Base-by-base conservation (phyloP, 2,797 vertebrate genomes). In the Sternarchorhynchus goeldii region DNA sequence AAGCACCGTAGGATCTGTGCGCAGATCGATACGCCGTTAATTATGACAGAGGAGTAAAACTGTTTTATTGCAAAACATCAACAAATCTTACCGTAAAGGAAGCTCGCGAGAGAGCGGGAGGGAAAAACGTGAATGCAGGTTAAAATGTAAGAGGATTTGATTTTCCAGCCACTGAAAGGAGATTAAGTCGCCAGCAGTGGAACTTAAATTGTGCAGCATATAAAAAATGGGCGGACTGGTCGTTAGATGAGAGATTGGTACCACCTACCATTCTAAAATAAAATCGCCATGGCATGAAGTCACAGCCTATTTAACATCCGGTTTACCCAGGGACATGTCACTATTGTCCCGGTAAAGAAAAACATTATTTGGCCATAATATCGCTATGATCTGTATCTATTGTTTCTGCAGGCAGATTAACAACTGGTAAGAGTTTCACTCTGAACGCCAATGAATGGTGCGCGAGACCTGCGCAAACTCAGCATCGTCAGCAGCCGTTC, bases 181-280 rank as follows among this genome's bases (percentile, higher is more conserved):
- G 94, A 96, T 96, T 94, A 95, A 91, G 90, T 88, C 89, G 92
- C 94, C 91, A 94, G 94, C 91, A 88, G 91, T 91, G 93, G 91
- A 95, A 96, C 94, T 96, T 95, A 93, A 95, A 96, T 93, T 93
- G 94, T 93, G 94, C 94, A 96, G 95, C 95, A 94, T 94, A 90
- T 94, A 93, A 94, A 91, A 92, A 93, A 95, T 92, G 95, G 95
- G 95, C 95, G 95, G 94, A 95, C 93, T 95, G 90, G 91, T 94
- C 91, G 91, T 90, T 92, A 92, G 93, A 91, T 93, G 91, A 91
- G 91, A 91, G 92, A 90, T 92, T 92, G 94, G 94, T 92, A 93
- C 94, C 94, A 94, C 92, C 94, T 94, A 95, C 92, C 91, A 92
- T 92, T 94, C 94, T 95, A 92, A 95, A 94, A 94, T 93, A 90